Evolutionary conservation across 2,797 vertebrate genomes (phyloP), one percentile per base, ranked within the genome.

Genomic region (Paramormyrops hopkinsi): DNA sequence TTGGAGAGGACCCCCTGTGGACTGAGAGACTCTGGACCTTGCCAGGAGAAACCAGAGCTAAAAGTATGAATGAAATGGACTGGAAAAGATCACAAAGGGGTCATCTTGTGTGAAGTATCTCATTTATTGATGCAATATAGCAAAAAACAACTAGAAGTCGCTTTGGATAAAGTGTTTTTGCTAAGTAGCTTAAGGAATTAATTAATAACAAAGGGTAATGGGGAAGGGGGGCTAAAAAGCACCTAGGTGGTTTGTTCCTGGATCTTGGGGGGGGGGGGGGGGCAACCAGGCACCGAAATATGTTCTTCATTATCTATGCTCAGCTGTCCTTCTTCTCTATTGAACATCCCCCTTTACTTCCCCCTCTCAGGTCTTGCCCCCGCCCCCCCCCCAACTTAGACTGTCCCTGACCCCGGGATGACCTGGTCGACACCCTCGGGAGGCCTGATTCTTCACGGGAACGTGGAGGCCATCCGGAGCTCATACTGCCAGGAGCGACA

Each of bases 371-470:
- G 53, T 54, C 53, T 54, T 19, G 17, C 69, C 59, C 89, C 89
- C 86, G 41, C 14, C 89, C 89, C 86, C 53, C 14, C 51, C 79
- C 19, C 19, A 6, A 7, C 79, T 37, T 19, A 56, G 33, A 44
- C 54, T 59, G 83, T 93, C 91, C 90, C 92, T 92, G 92, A 94
- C 94, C 93, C 89, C 73, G 79, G 90, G 89, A 53, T 85, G 91
- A 93, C 95, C 92, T 94, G 94, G 93, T 91, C 92, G 92, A 94
- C 93, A 94, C 94, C 92, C 93, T 88, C 89, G 89, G 91, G 94
- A 93, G 95, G 92, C 92, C 94, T 50, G 90, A 94, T 94, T 94
- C 89, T 94, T 95, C 95, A 94, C 94, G 95, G 95, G 94, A 96
- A 96, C 91, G 59, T 56, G 50, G 33, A 53, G 59, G 22, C 44